Percentiles rank a stretch among this genome's conserved stretches.
These are phyloP conservation scores for Bradypodion pumilum DNA, from an alignment of 2,797 vertebrate genomes.

Conservation along the genomic window DNA sequence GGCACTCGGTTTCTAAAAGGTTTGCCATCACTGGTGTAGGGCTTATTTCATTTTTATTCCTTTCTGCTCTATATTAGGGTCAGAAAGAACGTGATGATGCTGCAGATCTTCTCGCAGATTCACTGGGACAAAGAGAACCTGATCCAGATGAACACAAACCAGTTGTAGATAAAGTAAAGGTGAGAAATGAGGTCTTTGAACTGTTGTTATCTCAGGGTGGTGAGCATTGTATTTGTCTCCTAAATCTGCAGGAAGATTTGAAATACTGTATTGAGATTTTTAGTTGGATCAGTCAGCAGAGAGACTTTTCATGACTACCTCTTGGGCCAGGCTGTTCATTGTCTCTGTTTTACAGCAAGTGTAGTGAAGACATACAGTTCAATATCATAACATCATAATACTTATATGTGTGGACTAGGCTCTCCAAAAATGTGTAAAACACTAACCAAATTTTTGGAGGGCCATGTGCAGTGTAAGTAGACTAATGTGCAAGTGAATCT, in stretches of 20 bases:
- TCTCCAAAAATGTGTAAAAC: neutral
- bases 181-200: slow-evolving; percentile 39
- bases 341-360: neutral
- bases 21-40: too few relatives aligned
- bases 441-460: neutral
- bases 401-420: neutral
- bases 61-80: slow-evolving; percentile 34
- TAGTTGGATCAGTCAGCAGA: neutral
- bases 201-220: neutral
- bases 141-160: slow-evolving; percentile 77
- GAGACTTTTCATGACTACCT: neutral
- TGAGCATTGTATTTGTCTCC: neutral
- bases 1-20: too few relatives aligned
- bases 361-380: neutral
- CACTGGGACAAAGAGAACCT: slow-evolving; percentile 73
- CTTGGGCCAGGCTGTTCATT: neutral
- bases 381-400: neutral
- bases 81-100: slow-evolving; percentile 72
- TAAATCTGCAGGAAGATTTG: neutral
- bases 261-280: neutral
- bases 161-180: slow-evolving; percentile 78
- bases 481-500: too few relatives aligned
- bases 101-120: slow-evolving; percentile 74
- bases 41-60: neutral
- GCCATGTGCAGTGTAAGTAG: too few relatives aligned